Percentiles rank a stretch among this genome's conserved stretches.
These are phyloP conservation scores for Scopus umbretta DNA, from an alignment of 2,113 vertebrate species.

Conservation along the genomic window DNA sequence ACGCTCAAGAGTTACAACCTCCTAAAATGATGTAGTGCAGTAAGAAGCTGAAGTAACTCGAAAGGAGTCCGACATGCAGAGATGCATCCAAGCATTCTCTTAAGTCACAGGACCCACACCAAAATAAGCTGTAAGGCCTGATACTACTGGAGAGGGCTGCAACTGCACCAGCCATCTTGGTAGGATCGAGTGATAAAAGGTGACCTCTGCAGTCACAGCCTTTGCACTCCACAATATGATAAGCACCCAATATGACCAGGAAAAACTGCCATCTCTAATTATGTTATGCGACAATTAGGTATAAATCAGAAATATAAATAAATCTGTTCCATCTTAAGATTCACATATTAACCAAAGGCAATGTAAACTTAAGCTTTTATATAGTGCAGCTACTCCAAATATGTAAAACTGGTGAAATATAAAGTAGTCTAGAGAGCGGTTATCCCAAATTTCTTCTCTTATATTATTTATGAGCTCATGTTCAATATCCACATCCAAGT, in stretches of 20 bases:
- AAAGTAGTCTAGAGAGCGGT: neutral
- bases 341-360: neutral
- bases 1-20: neutral
- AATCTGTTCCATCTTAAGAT: neutral
- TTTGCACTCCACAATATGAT: neutral
- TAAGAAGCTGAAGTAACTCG: neutral
- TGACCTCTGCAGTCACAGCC: neutral
- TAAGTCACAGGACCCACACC: neutral
- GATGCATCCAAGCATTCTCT: neutral
- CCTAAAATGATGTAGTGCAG: neutral
- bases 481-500: neutral
- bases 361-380: neutral
- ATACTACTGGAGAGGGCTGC: neutral
- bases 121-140: neutral
- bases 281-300: neutral
- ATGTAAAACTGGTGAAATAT: neutral
- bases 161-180: neutral
- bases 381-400: neutral
- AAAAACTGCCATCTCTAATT: neutral
- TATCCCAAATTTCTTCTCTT: neutral
- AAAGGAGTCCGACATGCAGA: neutral
- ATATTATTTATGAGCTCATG: neutral
- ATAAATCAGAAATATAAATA: neutral
- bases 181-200: rapidly evolving
- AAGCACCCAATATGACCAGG: neutral